Evolutionary conservation across 1,140 invertebrate genomes (phyloP).

Genomic region (Drosophila ambigua): DNA sequence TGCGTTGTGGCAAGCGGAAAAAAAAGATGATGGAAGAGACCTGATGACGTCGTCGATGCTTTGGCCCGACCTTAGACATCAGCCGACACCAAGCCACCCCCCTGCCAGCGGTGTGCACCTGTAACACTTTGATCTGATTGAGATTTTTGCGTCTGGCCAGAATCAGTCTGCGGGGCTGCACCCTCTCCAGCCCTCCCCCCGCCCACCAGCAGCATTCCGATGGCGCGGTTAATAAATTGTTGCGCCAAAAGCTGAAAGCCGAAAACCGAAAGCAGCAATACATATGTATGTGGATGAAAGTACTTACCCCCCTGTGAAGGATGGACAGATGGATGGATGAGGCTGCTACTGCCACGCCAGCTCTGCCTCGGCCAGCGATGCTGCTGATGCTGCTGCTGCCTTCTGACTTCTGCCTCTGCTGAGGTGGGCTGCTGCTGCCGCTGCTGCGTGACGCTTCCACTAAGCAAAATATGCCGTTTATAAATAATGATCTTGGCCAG

Average conservation of each 20-base stretch:
- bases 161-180: conserved; percentile 34
- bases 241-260: conserved; percentile 62
- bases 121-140: conserved; percentile 76
- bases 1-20: conserved; percentile 57
- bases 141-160: conserved; percentile 64
- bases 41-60: conserved; percentile 50
- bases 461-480: conserved; percentile 77
- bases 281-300: too few species aligned
- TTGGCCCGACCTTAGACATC: conserved; percentile 53
- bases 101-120: conserved; percentile 49
- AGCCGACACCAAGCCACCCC: conserved; percentile 14
- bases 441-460: conserved; percentile 67
- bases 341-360: conserved; percentile 12
- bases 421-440: conserved; percentile 31
- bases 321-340: conserved; percentile 50
- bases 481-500: conserved; percentile 81
- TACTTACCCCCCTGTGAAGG: conserved; percentile 20
- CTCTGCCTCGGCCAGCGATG: not conserved
- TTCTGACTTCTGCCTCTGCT: conserved; percentile 1
- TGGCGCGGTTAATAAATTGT: conserved; percentile 62
- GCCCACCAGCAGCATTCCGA: conserved; percentile 67
- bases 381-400: conserved; percentile 8
- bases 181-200: conserved; percentile 1
- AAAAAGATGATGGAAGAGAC: conserved; percentile 45
- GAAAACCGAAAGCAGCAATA: conserved; percentile 68